phyloP scores from a whole-genome alignment of 2,113 vertebrate species.

The Chamaetylas fuelleborni region DNA sequence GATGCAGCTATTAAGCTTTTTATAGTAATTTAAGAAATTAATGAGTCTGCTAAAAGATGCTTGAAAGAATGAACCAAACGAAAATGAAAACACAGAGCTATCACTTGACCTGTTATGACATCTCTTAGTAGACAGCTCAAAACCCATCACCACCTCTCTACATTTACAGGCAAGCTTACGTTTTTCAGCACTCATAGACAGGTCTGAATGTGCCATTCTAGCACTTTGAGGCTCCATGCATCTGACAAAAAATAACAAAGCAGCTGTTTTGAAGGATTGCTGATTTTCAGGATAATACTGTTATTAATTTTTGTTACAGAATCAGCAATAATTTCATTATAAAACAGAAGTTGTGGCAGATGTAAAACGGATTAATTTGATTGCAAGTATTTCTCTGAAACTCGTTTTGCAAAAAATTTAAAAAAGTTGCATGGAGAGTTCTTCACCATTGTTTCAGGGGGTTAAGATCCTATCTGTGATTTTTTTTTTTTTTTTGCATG shows the following conservation, averaged over 20 bases:
- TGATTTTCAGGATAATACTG: not conserved
- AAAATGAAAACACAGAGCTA: not conserved
- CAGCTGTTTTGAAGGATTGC: not conserved
- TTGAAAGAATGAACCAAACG: not conserved
- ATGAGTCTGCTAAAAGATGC: not conserved
- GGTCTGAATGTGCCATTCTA: not conserved
- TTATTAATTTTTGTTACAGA: not conserved
- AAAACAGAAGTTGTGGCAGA: not conserved
- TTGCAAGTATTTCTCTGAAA: not conserved
- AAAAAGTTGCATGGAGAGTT: fast-evolving
- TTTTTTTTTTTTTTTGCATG: not conserved
- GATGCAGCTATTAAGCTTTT: not conserved
- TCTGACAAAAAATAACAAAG: fast-evolving
- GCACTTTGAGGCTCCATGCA: not conserved
- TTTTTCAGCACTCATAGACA: not conserved
- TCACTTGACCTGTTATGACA: fast-evolving
- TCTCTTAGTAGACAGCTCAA: fast-evolving
- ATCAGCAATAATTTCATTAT: not conserved
- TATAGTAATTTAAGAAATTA: not conserved
- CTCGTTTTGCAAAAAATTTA: not conserved
- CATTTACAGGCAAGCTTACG: not conserved
- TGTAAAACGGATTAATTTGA: not conserved
- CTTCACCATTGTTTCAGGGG: not conserved
- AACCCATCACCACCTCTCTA: not conserved
- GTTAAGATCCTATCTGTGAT: too few relatives aligned